Conservation (phyloP, 2,888 invertebrate genomes). For the Thysanoteuthis rhombus region DNA sequence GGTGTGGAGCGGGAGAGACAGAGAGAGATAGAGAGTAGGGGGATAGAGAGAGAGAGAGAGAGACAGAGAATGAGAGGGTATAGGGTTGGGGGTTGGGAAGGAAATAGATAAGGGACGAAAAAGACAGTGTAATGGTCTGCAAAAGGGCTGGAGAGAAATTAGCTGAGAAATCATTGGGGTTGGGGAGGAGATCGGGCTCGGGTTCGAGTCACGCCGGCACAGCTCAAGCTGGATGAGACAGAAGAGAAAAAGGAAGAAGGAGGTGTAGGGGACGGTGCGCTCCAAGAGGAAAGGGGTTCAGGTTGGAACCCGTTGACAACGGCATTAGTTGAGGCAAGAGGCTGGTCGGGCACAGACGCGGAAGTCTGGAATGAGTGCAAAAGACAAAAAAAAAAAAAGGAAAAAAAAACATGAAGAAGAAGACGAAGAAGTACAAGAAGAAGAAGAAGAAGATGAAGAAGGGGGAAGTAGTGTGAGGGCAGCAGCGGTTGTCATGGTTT, state of each 20-base stretch:
- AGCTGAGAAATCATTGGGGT: not conserved
- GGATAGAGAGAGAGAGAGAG: not conserved
- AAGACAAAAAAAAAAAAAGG: no score
- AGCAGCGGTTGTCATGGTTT: not conserved
- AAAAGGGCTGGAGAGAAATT: not conserved
- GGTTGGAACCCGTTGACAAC: conserved; percentile 12
- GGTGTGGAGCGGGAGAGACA: not conserved
- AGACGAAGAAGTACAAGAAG: no score
- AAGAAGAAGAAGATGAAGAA: not conserved
- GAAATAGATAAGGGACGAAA: no score
- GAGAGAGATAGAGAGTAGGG: not conserved
- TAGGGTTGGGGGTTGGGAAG: no score
- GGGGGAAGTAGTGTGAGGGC: not conserved
- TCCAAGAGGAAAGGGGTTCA: not conserved
- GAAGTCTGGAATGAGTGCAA: not conserved
- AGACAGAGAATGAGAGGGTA: no score
- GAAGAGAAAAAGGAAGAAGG: not conserved
- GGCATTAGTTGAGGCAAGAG: not conserved
- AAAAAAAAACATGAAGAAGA: no score
- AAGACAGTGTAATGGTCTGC: not conserved
- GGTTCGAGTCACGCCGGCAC: conserved; percentile 12
- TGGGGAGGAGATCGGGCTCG: not conserved
- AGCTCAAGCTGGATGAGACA: not conserved
- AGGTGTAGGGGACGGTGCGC: not conserved
- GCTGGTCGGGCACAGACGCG: not conserved